Percentiles rank a stretch among this genome's conserved stretches.
Conservation (phyloP, 1,140 invertebrate genomes). For the Aphelinus atriplicis region DNA sequence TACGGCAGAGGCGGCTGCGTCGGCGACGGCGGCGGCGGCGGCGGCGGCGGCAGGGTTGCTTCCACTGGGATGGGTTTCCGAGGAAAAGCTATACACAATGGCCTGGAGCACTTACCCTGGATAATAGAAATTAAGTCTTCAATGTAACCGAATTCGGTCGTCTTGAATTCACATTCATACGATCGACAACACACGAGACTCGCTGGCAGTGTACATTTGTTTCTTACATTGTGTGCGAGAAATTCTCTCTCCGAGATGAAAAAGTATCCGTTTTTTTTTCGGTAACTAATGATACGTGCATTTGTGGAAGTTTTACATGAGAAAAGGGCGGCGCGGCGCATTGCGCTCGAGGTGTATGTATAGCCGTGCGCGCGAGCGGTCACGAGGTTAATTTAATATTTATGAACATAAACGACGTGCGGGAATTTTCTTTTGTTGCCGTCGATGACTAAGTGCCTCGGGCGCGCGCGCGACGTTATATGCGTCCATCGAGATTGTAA, state of each 20-base stretch:
- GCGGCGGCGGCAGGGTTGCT: neutral
- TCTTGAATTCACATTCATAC: conserved; percentile 1
- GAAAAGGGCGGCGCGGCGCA: no score
- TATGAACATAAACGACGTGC: neutral
- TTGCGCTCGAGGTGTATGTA: neutral
- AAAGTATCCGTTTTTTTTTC: no score
- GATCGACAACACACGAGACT: neutral
- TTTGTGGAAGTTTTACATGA: no score
- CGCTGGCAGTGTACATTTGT: no score
- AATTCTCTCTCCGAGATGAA: no score
- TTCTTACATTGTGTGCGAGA: no score
- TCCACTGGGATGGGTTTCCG: neutral
- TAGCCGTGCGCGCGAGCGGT: neutral
- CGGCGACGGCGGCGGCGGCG: no score
- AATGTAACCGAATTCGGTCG: conserved; percentile 19
- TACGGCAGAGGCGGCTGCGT: conserved; percentile 8
- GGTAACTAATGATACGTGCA: no score
- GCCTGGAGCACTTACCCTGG: neutral
- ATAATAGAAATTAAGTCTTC: conserved; percentile 24
- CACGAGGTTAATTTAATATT: conserved; percentile 9
- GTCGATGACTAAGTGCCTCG: conserved; percentile 17
- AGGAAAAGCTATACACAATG: conserved; percentile 17
- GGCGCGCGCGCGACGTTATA: neutral
- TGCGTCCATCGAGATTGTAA: conserved; percentile 13
- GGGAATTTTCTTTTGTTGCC: conserved; percentile 12